A percentile compares a stretch with the other conserved stretches of the same genome.
Conservation (phyloP, 2,113 vertebrate genomes). For the Morone saxatilis region DNA sequence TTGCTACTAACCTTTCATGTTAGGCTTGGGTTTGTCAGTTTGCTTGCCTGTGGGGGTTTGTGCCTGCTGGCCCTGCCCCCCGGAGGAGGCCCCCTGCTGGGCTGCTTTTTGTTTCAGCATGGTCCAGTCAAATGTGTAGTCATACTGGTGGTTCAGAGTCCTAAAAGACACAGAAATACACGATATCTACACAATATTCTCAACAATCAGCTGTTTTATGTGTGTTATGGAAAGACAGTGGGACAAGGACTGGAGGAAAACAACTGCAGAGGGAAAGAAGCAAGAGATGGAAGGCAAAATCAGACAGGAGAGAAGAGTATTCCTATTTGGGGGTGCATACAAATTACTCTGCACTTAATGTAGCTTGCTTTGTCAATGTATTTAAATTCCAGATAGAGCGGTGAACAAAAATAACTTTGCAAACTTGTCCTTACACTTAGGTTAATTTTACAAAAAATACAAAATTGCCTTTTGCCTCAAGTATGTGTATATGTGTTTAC, state of each 20-base stretch:
- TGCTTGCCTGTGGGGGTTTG: conserved; percentile 99
- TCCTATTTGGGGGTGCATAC: not conserved
- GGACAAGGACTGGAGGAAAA: too few relatives aligned
- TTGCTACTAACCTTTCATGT: conserved; percentile 99
- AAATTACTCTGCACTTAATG: not conserved
- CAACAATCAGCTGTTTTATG: not conserved
- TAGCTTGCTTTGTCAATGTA: not conserved
- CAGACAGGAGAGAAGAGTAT: not conserved
- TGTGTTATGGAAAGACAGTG: not conserved
- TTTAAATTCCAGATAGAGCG: not conserved
- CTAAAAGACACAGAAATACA: conserved; percentile 76
- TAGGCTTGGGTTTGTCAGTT: conserved; percentile 99
- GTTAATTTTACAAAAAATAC: not conserved
- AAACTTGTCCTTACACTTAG: too few relatives aligned
- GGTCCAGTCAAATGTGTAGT: conserved; percentile 99
- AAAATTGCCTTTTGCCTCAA: not conserved
- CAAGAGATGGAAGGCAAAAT: not conserved
- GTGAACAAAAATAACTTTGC: too few relatives aligned
- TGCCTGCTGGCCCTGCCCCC: conserved; percentile 99
- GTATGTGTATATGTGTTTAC: conserved; percentile 72
- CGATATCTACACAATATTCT: not conserved
- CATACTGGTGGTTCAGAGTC: conserved; percentile 99
- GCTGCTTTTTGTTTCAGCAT: conserved; percentile 99
- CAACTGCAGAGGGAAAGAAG: not conserved
- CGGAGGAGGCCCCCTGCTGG: conserved; percentile 98